Evolutionary conservation across 2,113 vertebrate genomes (phyloP).

Genomic region (Amazona vittata): DNA sequence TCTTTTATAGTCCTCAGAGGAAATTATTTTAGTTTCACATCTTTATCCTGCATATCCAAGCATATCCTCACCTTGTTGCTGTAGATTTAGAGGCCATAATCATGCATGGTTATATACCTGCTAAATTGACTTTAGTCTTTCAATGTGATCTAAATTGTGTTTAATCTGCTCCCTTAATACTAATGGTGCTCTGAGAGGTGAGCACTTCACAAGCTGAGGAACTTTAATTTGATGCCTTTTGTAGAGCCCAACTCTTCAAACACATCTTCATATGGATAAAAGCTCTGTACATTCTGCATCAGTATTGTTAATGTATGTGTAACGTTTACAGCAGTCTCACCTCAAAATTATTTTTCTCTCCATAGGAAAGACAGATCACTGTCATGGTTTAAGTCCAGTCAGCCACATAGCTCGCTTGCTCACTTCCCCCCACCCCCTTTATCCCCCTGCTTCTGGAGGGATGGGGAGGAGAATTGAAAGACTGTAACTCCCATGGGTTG

Average conservation of each 20-base stretch:
- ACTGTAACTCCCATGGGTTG: no score
- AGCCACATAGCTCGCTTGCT: no score
- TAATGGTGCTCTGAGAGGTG: slow-evolving; percentile 32
- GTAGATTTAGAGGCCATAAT: slow-evolving; percentile 37
- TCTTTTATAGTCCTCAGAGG: slow-evolving; percentile 51
- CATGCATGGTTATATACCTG: slow-evolving; percentile 50
- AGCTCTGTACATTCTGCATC: slow-evolving; percentile 5
- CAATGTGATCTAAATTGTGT: slow-evolving; percentile 44
- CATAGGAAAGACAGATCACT: neutral
- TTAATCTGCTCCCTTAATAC: slow-evolving; percentile 47
- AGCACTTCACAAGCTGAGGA: slow-evolving; percentile 7
- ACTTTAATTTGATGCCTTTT: slow-evolving; percentile 37
- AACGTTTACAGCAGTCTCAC: slow-evolving; percentile 15
- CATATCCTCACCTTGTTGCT: slow-evolving; percentile 47
- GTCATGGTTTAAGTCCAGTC: no score
- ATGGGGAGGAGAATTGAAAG: no score
- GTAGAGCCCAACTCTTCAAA: slow-evolving; percentile 10
- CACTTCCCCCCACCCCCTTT: no score
- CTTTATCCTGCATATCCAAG: slow-evolving; percentile 40
- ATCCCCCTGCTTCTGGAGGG: no score
- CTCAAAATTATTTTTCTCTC: slow-evolving; percentile 13
- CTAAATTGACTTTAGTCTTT: slow-evolving; percentile 58
- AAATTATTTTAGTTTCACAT: slow-evolving; percentile 43
- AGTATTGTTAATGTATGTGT: slow-evolving; percentile 29
- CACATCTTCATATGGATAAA: neutral